Percentiles rank a stretch among this genome's conserved stretches.
Evolutionary conservation across 2,797 vertebrate species (phyloP).

Genomic region (Cacajao melanocephalus): DNA sequence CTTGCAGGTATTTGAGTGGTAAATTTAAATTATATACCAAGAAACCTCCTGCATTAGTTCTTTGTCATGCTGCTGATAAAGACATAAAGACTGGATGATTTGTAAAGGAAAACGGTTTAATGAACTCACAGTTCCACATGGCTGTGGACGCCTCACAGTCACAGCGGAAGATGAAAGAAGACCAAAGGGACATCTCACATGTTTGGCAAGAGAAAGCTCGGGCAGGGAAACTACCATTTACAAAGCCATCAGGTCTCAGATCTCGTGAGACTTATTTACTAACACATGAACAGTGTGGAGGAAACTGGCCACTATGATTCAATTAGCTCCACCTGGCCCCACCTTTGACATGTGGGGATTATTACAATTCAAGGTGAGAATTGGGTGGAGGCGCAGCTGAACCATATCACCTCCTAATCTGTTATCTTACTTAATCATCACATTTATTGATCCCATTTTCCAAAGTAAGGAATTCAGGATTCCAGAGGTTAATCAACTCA

Average conservation of each 20-base stretch:
- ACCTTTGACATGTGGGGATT: neutral
- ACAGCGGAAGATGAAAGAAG: neutral
- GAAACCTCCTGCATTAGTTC: neutral
- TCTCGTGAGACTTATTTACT: neutral
- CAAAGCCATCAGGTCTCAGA: neutral
- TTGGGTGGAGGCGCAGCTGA: neutral
- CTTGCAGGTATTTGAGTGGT: neutral
- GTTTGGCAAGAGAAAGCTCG: neutral
- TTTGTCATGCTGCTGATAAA: neutral
- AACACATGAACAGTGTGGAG: neutral
- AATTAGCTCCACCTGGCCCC: neutral
- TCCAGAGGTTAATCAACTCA: neutral
- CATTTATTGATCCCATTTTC: neutral
- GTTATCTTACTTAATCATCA: neutral
- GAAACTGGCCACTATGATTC: neutral
- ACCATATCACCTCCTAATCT: neutral
- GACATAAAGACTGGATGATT: neutral
- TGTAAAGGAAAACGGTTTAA: neutral
- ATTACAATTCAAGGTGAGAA: neutral
- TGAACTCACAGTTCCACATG: neutral
- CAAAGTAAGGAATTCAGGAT: neutral
- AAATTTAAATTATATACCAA: neutral
- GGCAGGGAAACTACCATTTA: neutral
- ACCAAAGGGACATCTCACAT: neutral
- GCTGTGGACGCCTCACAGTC: neutral